Evolutionary conservation across 2,113 vertebrate genomes (phyloP), one percentile per base, ranked within the genome.

Genomic region (Phrynosoma blainvillii): DNA sequence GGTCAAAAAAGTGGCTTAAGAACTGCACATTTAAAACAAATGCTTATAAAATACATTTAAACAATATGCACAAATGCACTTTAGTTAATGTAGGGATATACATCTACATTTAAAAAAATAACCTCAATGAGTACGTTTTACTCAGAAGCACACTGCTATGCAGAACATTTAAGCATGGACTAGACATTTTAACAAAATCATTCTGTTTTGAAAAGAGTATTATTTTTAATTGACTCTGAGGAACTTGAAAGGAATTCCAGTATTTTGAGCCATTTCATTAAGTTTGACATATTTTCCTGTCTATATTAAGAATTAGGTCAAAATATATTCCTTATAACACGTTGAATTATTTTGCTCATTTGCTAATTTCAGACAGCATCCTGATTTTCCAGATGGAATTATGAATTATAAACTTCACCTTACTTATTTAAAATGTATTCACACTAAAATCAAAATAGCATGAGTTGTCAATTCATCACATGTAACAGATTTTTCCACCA

Each of bases 381-480:
- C 9, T 12, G 30, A 1, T 11, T 21, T 14, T 66, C 32, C 36
- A 78, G 7, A 20, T 0, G 0, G n/a, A 40, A 2, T 77, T 68
- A 52, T 79, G 5, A 86, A 82, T 90, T 79, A 91, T 13, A 81
- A 84, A 36, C 52, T 25, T 0, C 25, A 70, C 70, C 3, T 59
- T 42, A 79, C n/a, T 79, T 18, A 83, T 85, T 91, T 66, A 40
- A 12, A 87, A 9, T 25, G 54, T 68, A 82, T 84, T 13, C 4
- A 10, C 66, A 82, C 23, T 92, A 80, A 82, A 74, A 91, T 87
- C 25, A 5, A 20, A 91, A 77, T 92, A 62, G 62, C 87, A 84
- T 52, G 73, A 0, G 0, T 9, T 76, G 65, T 85, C 84, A 1
- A 0, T 82, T 86, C 65, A 10, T 90, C 66, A 56, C n/a, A 71